Percentiles rank a stretch among this genome's conserved stretches.
Conservation (phyloP, 2,113 vertebrate species). For the Telmatochromis sp. region DNA sequence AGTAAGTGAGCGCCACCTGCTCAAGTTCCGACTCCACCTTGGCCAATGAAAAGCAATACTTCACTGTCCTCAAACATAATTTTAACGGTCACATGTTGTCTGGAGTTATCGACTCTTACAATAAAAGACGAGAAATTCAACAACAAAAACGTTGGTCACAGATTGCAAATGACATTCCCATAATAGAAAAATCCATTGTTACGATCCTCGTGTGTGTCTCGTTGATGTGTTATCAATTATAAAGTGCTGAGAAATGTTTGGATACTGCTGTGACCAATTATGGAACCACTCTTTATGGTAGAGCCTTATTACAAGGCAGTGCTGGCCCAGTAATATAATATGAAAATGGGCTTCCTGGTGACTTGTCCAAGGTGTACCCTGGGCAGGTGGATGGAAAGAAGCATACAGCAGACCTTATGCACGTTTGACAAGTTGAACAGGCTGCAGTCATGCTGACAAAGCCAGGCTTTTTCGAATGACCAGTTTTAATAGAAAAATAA, state of each 20-base stretch:
- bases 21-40: background rate
- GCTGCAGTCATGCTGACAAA: background rate
- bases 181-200: background rate
- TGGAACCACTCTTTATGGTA: background rate
- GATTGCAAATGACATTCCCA: background rate
- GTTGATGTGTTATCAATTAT: background rate
- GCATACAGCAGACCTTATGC: background rate
- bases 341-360: background rate
- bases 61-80: background rate
- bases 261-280: background rate
- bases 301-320: background rate
- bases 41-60: background rate
- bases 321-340: background rate
- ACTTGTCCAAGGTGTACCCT: background rate
- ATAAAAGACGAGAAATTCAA: background rate
- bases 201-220: background rate
- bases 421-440: background rate
- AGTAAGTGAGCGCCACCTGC: background rate
- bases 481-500: background rate
- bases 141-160: background rate
- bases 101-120: background rate
- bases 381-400: background rate
- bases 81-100: background rate
- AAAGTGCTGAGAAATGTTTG: background rate
- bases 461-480: background rate